Evolutionary conservation across 2,797 vertebrate species (phyloP).

Genomic region (Acrossocheilus fasciatus): DNA sequence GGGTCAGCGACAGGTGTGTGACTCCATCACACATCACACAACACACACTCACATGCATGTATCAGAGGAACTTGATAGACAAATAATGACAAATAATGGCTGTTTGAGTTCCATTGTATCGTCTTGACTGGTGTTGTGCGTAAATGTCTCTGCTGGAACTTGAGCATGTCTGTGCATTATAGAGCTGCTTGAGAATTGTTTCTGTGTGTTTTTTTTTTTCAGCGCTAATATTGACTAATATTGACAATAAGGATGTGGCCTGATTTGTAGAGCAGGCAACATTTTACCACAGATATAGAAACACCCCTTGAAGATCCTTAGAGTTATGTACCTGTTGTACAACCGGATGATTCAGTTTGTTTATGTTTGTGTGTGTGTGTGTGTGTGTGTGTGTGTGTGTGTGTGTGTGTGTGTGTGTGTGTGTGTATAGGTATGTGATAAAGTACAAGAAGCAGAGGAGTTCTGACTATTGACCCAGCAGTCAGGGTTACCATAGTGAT

Average conservation of each 20-base stretch:
- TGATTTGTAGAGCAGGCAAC: background rate
- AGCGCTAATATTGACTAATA: too few species aligned
- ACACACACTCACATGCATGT: background rate
- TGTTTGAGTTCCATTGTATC: background rate
- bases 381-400: conserved; percentile 26
- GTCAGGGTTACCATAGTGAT: conserved; percentile 57
- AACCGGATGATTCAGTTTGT: background rate
- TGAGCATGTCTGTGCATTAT: background rate
- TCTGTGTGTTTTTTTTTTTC: background rate
- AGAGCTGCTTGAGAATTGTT: background rate
- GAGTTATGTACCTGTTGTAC: background rate
- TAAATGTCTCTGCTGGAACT: conserved; percentile 8
- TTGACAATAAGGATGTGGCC: background rate
- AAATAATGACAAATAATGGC: background rate
- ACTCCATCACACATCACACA: background rate
- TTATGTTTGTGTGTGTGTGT: conserved; percentile 6
- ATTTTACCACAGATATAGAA: background rate
- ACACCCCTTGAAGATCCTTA: background rate
- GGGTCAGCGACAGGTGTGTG: conserved; percentile 69
- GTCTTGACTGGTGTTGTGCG: conserved; percentile 10
- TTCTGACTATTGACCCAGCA: conserved; percentile 56
- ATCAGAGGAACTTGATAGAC: background rate
- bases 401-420: conserved; percentile 20
- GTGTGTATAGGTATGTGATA: conserved; percentile 18
- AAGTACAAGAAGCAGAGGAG: conserved; percentile 59